Percentiles rank a stretch among this genome's conserved stretches.
phyloP scores from a whole-genome alignment of 2,113 vertebrate species.

The Lycocorax pyrrhopterus region DNA sequence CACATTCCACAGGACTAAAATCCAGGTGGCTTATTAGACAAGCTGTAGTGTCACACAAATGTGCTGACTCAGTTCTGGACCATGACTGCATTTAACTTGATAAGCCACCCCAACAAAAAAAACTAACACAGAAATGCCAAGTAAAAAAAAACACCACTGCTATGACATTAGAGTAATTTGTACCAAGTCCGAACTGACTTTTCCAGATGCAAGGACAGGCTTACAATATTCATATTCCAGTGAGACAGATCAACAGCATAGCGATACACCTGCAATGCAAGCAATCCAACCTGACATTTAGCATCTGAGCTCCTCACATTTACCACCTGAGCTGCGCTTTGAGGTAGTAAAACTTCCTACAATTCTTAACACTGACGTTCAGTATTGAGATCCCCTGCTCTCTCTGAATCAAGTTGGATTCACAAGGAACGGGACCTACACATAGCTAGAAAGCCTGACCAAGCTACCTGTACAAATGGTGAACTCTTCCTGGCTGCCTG shows the following conservation, averaged over 20 bases:
- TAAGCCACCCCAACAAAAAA: neutral
- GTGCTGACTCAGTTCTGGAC: neutral
- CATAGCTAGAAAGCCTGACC: neutral
- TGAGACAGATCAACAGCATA: neutral
- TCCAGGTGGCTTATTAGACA: neutral
- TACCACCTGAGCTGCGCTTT: neutral
- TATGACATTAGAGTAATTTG: neutral
- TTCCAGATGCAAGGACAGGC: neutral
- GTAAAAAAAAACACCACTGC: neutral
- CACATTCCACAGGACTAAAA: neutral
- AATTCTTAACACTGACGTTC: neutral
- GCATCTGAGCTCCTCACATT: neutral
- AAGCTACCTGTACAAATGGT: neutral
- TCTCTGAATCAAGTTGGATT: neutral
- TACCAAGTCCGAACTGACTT: neutral
- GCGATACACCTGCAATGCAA: neutral
- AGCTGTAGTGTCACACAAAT: neutral
- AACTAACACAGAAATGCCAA: neutral
- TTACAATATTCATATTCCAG: neutral
- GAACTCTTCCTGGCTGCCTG: neutral
- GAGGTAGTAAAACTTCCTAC: neutral
- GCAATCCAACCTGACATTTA: neutral
- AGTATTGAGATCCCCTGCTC: neutral
- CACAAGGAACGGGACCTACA: neutral
- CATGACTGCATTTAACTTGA: neutral